Evolutionary conservation across 2,888 invertebrate species (phyloP), one percentile per base, ranked within the genome.

Genomic region (Corythucha ciliata): DNA sequence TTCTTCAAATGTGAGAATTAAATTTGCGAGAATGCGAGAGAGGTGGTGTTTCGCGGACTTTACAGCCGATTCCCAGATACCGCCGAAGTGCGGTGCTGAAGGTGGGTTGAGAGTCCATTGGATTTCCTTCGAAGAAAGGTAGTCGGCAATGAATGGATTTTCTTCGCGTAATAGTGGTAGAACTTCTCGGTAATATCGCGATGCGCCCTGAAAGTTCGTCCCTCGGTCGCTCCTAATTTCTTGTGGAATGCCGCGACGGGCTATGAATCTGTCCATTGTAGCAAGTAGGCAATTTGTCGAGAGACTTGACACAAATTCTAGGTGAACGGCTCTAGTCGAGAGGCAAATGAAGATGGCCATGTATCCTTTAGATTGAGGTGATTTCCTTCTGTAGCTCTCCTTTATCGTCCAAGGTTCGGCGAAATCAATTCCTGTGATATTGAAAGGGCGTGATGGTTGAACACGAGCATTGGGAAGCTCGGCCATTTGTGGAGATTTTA

Each of bases 141-240:
- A 54, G 21, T 8, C 60, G 57, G 2, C 52, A 50, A 6, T 59
- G n/a, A n/a, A n/a, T n/a, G n/a, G n/a, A n/a, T n/a, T n/a, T n/a
- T n/a, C n/a, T n/a, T n/a, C n/a, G n/a, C n/a, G n/a, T n/a, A n/a
- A n/a, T n/a, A n/a, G n/a, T n/a, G n/a, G n/a, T 50, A 3, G 45
- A 45, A 1, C 58, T 33, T 27, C 32, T 27, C 34, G 24, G 12
- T 52, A 25, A 18, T 55, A 25, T 12, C 24, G 46, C 27, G 55
- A 54, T 1, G 65, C 64, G 2, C 64, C 66, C 2, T 65, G 58
- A 47, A 65, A 67, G 50, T 65, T 67, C 1, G 62, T 62, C 1
- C 62, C 64, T 24, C 64, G 64, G 45, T 68, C 67, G 2, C 63
- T 63, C 37, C 55, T 61, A 0, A 67, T 56, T 1, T 61, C 51